These are phyloP conservation scores for Sebastes nivosus DNA, from an alignment of 2,797 vertebrate species.

Conservation along the genomic window DNA sequence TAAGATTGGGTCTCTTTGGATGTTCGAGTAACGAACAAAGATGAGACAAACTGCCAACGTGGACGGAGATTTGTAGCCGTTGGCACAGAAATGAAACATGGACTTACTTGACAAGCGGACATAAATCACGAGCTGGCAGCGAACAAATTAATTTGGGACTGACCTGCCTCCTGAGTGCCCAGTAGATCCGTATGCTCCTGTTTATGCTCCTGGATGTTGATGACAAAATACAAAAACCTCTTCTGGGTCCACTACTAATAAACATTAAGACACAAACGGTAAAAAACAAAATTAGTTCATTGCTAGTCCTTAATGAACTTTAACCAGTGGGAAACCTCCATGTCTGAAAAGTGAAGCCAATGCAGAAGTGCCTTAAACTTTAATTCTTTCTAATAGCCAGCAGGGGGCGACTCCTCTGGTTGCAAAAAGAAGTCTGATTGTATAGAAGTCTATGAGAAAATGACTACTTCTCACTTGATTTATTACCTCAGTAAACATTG, in stretches of 20 bases:
- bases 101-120: constrained; percentile 16
- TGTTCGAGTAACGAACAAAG: background rate
- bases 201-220: constrained; percentile 8
- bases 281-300: background rate
- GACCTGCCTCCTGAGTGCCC: background rate
- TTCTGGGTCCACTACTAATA: background rate
- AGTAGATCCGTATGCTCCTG: constrained; percentile 3
- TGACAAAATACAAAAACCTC: background rate
- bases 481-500: too few species aligned
- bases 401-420: too few species aligned
- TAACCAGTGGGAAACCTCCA: too few species aligned
- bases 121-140: constrained; percentile 37
- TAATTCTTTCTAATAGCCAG: too few species aligned
- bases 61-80: background rate
- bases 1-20: constrained; percentile 17
- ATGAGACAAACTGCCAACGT: constrained; percentile 12
- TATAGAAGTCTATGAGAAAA: too few species aligned
- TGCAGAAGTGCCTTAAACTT: too few species aligned
- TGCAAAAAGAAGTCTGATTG: too few species aligned
- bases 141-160: constrained; percentile 27
- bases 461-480: too few species aligned
- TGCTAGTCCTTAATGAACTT: background rate
- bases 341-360: too few species aligned
- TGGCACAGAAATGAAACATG: constrained; percentile 1
- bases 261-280: background rate